phyloP scores from a whole-genome alignment of 1,140 invertebrate species.

The Andricus grossulariae region DNA sequence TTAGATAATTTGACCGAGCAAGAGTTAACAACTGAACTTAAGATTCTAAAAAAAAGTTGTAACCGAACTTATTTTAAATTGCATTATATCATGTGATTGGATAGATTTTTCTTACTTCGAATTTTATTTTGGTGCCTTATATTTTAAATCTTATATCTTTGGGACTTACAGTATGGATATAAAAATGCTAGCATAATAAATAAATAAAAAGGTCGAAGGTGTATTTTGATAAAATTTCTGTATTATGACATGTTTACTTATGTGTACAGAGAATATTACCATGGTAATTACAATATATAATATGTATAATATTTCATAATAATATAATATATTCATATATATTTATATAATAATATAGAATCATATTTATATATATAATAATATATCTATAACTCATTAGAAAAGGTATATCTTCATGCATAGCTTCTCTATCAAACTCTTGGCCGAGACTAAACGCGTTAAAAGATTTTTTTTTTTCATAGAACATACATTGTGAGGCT shows the following conservation, averaged over 20 bases:
- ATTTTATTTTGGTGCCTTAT: too few species aligned
- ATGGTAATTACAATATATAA: constrained; percentile 69
- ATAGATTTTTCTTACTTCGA: too few species aligned
- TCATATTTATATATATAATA: constrained; percentile 18
- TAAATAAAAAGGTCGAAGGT: constrained; percentile 14
- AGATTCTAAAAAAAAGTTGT: too few species aligned
- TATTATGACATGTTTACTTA: constrained; percentile 66
- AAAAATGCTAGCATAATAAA: too few species aligned
- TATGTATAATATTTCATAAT: constrained; percentile 35
- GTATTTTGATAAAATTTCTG: constrained; percentile 66
- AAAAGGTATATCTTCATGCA: constrained; percentile 69
- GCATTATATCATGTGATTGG: too few species aligned
- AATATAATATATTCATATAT: constrained; percentile 5
- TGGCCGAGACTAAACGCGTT: constrained; percentile 67
- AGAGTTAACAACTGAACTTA: too few species aligned
- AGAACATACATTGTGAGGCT: constrained; percentile 47
- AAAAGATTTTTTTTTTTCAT: constrained; percentile 60
- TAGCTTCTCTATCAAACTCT: constrained; percentile 67
- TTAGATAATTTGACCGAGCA: too few species aligned
- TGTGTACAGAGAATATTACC: constrained; percentile 70
- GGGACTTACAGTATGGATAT: too few species aligned
- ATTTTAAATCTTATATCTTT: too few species aligned
- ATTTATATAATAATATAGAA: neutral
- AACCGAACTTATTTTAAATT: too few species aligned
- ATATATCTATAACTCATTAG: constrained; percentile 67